Conservation (phyloP, 2,113 vertebrate genomes). For the Mohoua ochrocephala region DNA sequence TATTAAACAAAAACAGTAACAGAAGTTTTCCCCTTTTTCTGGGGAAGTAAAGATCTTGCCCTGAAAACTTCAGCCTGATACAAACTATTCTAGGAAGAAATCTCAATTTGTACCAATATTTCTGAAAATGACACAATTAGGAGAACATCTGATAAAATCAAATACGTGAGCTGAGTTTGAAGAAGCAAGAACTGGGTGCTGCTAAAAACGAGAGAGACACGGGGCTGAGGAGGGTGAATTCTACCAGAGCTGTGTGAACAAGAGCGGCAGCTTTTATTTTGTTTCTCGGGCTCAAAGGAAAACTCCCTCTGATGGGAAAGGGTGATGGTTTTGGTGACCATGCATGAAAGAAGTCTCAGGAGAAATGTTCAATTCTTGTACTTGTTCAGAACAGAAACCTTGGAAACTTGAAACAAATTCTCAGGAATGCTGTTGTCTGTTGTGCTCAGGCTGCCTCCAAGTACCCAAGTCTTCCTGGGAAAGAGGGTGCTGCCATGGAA, state of each 20-base stretch:
- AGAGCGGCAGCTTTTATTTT: background rate
- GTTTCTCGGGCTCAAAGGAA: background rate
- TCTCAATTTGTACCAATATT: background rate
- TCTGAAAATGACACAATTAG: background rate
- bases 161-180: background rate
- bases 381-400: slow-evolving; percentile 1
- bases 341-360: background rate
- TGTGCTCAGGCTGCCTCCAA: background rate
- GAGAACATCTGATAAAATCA: background rate
- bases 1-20: background rate
- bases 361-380: background rate
- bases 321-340: background rate
- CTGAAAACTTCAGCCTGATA: background rate
- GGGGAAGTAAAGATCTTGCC: background rate
- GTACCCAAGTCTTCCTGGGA: background rate
- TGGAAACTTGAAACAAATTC: slow-evolving; percentile 6
- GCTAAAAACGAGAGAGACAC: background rate
- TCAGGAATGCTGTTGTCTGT: background rate
- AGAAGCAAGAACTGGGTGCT: background rate
- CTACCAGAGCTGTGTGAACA: background rate
- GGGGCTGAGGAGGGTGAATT: background rate
- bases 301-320: background rate
- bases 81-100: background rate
- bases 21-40: background rate
- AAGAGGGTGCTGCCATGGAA: background rate